A percentile compares a stretch with the other conserved stretches of the same genome.
Conservation (phyloP, 2,113 vertebrate species). For the Pseudonaja textilis region DNA sequence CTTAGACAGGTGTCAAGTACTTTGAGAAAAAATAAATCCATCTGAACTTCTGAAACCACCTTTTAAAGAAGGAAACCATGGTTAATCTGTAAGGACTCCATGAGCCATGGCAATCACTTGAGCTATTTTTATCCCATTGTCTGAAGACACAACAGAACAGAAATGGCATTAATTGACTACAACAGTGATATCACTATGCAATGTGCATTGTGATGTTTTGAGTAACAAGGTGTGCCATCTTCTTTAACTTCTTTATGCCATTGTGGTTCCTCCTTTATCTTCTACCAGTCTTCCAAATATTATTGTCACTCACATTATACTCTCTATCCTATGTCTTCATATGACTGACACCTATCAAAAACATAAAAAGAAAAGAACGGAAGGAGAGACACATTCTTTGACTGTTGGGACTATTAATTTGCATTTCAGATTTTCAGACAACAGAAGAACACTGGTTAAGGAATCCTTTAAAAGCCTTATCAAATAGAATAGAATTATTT, state of each 20-base stretch:
- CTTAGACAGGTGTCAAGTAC: constrained; percentile 29
- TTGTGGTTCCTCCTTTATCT: background rate
- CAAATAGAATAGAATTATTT: background rate
- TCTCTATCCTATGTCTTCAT: background rate
- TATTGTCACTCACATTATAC: background rate
- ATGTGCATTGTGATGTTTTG: background rate
- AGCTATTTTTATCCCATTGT: background rate
- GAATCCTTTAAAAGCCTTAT: background rate
- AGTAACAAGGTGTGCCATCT: background rate
- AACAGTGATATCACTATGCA: background rate
- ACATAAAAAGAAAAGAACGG: background rate
- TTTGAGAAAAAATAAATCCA: background rate
- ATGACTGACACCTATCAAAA: background rate
- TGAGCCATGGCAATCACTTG: background rate
- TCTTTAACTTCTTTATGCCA: background rate
- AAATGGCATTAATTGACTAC: background rate
- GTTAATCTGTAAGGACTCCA: background rate
- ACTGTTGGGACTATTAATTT: background rate
- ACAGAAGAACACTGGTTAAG: background rate
- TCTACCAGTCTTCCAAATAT: background rate
- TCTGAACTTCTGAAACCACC: background rate
- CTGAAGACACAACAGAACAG: background rate
- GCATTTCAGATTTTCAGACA: background rate
- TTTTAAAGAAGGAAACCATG: background rate
- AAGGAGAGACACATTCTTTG: background rate